Evolutionary conservation across 2,113 vertebrate species (phyloP).

Genomic region (Nansenia antarctica): DNA sequence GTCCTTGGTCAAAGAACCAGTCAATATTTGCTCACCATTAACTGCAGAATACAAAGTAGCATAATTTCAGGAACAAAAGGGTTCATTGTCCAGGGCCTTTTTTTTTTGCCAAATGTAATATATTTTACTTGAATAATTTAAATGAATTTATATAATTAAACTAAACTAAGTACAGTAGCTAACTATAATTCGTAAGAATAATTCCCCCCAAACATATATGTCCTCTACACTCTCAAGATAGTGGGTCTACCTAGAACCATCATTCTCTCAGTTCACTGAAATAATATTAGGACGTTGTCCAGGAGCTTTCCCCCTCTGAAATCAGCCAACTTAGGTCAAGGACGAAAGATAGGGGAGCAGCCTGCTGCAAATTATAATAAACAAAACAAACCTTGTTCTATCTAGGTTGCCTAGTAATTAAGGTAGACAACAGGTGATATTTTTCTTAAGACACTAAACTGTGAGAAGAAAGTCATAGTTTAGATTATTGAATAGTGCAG

Average conservation of each 20-base stretch:
- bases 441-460: background rate
- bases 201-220: background rate
- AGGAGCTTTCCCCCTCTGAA: background rate
- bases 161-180: background rate
- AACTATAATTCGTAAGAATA: too few species aligned
- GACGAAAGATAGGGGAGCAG: background rate
- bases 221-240: too few species aligned
- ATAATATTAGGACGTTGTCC: background rate
- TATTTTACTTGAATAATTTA: too few species aligned
- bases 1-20: constrained; percentile 3
- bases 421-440: background rate
- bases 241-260: background rate
- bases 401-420: background rate
- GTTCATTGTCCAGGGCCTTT: background rate
- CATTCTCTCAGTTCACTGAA: background rate
- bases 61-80: background rate
- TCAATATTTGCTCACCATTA: constrained; percentile 15
- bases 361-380: background rate
- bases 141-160: background rate
- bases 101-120: too few species aligned
- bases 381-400: background rate
- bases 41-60: background rate
- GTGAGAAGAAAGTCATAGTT: too few species aligned
- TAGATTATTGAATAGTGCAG: too few species aligned
- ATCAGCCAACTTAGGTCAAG: background rate